Base-by-base conservation (phyloP, 2,113 vertebrate genomes). In the Chitala chitala region DNA sequence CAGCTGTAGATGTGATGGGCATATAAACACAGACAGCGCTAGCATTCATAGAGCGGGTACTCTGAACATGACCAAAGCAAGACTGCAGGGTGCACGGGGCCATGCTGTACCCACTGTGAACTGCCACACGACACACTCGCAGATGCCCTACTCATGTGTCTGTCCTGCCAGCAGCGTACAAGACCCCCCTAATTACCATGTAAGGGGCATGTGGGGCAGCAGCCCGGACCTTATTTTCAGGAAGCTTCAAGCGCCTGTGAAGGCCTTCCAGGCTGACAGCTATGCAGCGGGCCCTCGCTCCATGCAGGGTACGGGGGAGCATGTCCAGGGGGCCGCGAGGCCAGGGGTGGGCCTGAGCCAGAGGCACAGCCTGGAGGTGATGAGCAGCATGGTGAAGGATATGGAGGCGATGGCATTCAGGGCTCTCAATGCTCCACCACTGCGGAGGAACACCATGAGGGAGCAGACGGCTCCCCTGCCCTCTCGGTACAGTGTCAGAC, bases 21-120 rank as follows among this genome's bases (percentile, higher is more conserved):
- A 78, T 75, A 79, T 72, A 75, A 84, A 87, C 0, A 90, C 87
- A 1, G 88, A 90, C 26, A 94, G 86, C 10, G 91, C 94, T 78
- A 97, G 98, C 82, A 96, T 94, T 0, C 95, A 99, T 83, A 98
- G 96, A 0, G 94, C 98, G 78, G 98, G 96, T 86, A 98, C 96
- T 0, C 96, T 96, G 0, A 94, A 97, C 38, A 82, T 98, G 83
- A 94, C 95, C 20, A 95, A 97, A 75, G 89, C 91, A 84, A 93
- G 94, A 80, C 87, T 92, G 31, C 94, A 92, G 74, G 88, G 88
- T 26, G 58, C 73, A 56, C 92, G 87, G 13, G 80, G 71, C 53
- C 90, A 92, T 75, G 26, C 73, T 82, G 92, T 0, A 78, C 91
- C 5, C 94, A 94, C 64, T n/a, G 86, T 94, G 89, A 92, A 91